These are phyloP conservation scores for Oryzias curvinotus DNA, from an alignment of 2,113 vertebrate genomes.

Conservation along the genomic window DNA sequence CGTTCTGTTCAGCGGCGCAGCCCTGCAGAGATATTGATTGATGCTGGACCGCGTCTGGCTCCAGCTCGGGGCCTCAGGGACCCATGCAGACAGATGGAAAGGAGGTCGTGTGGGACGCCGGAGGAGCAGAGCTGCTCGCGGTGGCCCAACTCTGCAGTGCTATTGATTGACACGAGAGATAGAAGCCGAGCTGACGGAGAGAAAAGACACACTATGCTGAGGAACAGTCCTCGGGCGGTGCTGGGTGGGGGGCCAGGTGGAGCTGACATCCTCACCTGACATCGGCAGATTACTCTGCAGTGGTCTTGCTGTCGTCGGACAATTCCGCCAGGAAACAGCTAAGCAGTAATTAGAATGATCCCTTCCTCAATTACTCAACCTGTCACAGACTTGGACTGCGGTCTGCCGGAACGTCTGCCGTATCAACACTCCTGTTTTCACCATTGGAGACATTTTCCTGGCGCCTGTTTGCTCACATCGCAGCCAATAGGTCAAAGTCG, in stretches of 20 bases:
- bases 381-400: not conserved
- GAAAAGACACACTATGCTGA: not conserved
- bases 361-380: not conserved
- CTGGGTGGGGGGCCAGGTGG: slow-evolving; percentile 2
- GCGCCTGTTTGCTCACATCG: not conserved
- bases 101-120: slow-evolving; percentile 33
- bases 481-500: not conserved
- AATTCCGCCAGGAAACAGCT: slow-evolving; percentile 15
- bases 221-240: slow-evolving; percentile 12
- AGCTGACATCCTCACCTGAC: not conserved
- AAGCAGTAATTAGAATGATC: slow-evolving; percentile 18
- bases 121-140: slow-evolving; percentile 23
- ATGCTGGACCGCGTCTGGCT: slow-evolving; percentile 46
- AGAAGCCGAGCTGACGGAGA: slow-evolving; percentile 21
- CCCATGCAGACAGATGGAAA: slow-evolving; percentile 40
- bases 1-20: slow-evolving; percentile 1
- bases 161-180: slow-evolving; percentile 58
- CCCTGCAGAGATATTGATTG: slow-evolving; percentile 53
- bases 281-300: slow-evolving; percentile 7
- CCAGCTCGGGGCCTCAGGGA: slow-evolving; percentile 29
- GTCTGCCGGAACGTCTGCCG: not conserved
- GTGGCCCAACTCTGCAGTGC: slow-evolving; percentile 45
- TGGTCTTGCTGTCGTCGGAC: slow-evolving; percentile 1
- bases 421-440: not conserved
- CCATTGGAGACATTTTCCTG: not conserved